Percentiles rank a stretch among this genome's conserved stretches.
These are phyloP conservation scores for Hypena proboscidalis DNA, from an alignment of 2,888 invertebrate genomes.

Conservation along the genomic window DNA sequence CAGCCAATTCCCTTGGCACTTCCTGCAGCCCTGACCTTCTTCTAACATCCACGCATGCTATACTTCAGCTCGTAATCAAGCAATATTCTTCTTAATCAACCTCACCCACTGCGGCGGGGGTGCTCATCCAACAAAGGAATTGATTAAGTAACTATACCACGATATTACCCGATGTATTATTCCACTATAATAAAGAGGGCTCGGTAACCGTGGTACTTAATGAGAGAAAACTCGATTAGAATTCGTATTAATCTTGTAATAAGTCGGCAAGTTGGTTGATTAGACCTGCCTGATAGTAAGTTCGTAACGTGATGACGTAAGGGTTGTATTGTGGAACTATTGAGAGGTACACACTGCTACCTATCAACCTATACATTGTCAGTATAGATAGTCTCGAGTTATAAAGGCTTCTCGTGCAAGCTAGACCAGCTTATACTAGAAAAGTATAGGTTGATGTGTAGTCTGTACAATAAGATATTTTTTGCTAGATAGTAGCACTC, in stretches of 20 bases:
- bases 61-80: slow-evolving; percentile 83
- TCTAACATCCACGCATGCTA: slow-evolving; percentile 62
- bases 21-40: slow-evolving; percentile 43
- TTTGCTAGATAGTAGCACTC: too few relatives aligned
- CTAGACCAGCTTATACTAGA: too few relatives aligned
- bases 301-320: slow-evolving; percentile 34
- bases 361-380: too few relatives aligned
- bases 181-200: slow-evolving; percentile 83
- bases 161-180: slow-evolving; percentile 83
- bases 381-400: too few relatives aligned
- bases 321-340: slow-evolving; percentile 24
- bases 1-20: slow-evolving; percentile 33
- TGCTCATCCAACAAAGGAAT: slow-evolving; percentile 83
- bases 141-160: slow-evolving; percentile 84
- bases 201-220: slow-evolving; percentile 82
- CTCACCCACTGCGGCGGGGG: slow-evolving; percentile 78
- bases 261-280: slow-evolving; percentile 73
- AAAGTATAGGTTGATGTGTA: too few relatives aligned
- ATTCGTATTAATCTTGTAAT: slow-evolving; percentile 83
- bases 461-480: too few relatives aligned
- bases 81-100: slow-evolving; percentile 85
- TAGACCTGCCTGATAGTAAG: slow-evolving; percentile 51
- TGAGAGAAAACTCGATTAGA: slow-evolving; percentile 85
- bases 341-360: too few relatives aligned
- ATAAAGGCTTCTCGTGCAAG: too few relatives aligned